Base-by-base conservation (phyloP, 2,113 vertebrate genomes). In the Microcebus murinus region DNA sequence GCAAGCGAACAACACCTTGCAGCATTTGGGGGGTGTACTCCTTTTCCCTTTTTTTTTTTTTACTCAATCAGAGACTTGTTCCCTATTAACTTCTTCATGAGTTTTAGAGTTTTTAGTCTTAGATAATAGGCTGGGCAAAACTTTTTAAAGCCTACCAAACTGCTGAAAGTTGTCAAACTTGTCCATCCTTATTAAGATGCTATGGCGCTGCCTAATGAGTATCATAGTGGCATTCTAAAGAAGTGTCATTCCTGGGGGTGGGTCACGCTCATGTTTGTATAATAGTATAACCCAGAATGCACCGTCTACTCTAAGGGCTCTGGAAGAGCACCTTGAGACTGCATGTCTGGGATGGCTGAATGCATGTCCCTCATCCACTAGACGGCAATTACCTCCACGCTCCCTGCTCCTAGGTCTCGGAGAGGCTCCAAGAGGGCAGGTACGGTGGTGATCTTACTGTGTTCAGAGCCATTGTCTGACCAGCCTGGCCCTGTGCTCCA, bases 361-460 rank as follows among this genome's bases (percentile, higher is more conserved):
- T 20, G 34, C 73, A 23, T 79, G 68, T n/a, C 48, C 31, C 20
- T 90, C n/a, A 2, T 18, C 34, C 48, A 34, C 27, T 8, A n/a
- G 27, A 59, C 1, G 13, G 45, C 7, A 42, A 59, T 81, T 48
- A 3, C 34, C 18, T 70, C 71, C 6, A 5, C 9, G 6, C 18
- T 81, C 61, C 59, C 23, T 25, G 17, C 36, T 42, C 29, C 7
- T 29, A 42, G n/a, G 42, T 67, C 67, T 61, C 29, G 57, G 63
- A 91, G 52, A 20, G 7, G 39, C 8, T 86, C 36, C 27, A 27
- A 39, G 67, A n/a, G 36, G 29, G 10, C 5, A 55, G 50, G 39
- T 5, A 5, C 1, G 0, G 27, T 17, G 5, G 14, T 12, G 23
- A 50, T 17, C 27, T 14, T 4, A 2, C 7, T 34, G 1, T 12